phyloP scores from a whole-genome alignment of 2,797 vertebrate genomes.

The Sebastes hubbsi region DNA sequence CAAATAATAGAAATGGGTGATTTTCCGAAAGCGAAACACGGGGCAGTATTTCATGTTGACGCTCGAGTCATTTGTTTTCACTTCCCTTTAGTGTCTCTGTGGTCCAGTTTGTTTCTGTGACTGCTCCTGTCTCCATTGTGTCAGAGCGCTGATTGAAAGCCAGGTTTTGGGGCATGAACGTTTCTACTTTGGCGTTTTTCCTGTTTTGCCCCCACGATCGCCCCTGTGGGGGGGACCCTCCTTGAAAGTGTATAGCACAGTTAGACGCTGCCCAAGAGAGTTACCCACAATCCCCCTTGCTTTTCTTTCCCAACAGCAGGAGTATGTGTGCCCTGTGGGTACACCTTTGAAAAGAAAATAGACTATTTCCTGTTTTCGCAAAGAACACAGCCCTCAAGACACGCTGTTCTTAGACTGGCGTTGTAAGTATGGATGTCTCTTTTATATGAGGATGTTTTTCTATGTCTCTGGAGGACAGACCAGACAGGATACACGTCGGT shows the following conservation, averaged over 20 bases:
- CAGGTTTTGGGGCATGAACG: slow-evolving; percentile 26
- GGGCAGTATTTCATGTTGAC: slow-evolving; percentile 62
- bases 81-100: slow-evolving; percentile 71
- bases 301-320: slow-evolving; percentile 48
- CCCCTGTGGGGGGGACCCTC: slow-evolving; percentile 19
- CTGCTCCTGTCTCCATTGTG: slow-evolving; percentile 69
- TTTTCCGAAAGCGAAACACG: slow-evolving; percentile 49
- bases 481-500: slow-evolving; percentile 31
- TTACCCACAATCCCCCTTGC: slow-evolving; percentile 48
- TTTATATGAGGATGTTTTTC: slow-evolving; percentile 40
- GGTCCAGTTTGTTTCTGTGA: slow-evolving; percentile 56
- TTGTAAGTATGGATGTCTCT: slow-evolving; percentile 18
- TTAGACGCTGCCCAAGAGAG: slow-evolving; percentile 33
- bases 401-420: slow-evolving; percentile 9
- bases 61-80: slow-evolving; percentile 61
- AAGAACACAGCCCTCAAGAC: slow-evolving; percentile 33
- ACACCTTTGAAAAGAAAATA: slow-evolving; percentile 64
- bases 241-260: slow-evolving; percentile 29
- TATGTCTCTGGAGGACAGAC: slow-evolving; percentile 18
- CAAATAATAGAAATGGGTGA: slow-evolving; percentile 70
- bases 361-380: slow-evolving; percentile 71
- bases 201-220: slow-evolving; percentile 55
- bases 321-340: slow-evolving; percentile 51
- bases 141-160: slow-evolving; percentile 60
- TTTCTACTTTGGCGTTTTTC: slow-evolving; percentile 57